A percentile compares a stretch with the other conserved stretches of the same genome.
These are phyloP conservation scores for Deilephila porcellus DNA, from an alignment of 2,888 invertebrate genomes.

Conservation along the genomic window DNA sequence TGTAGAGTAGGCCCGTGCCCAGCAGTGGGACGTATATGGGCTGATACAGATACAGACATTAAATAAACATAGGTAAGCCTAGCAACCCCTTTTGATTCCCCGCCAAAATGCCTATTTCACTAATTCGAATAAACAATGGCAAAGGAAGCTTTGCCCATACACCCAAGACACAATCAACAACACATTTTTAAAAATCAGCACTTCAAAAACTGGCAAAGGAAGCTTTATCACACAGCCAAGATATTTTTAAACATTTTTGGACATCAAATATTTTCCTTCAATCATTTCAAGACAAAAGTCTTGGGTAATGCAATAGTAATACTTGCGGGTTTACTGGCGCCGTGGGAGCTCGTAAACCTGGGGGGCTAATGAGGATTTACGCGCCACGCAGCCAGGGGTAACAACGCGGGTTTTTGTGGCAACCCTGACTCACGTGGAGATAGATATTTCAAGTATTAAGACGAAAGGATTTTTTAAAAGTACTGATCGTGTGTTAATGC, in stretches of 20 bases:
- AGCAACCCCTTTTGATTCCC: too few species aligned
- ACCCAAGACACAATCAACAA: too few species aligned
- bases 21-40: too few species aligned
- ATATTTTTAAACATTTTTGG: background rate
- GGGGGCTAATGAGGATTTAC: constrained; percentile 83
- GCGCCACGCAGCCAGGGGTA: constrained; percentile 32
- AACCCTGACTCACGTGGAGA: background rate
- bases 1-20: too few species aligned
- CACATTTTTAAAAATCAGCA: too few species aligned
- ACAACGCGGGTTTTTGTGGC: constrained; percentile 16
- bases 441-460: constrained; percentile 12
- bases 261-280: background rate
- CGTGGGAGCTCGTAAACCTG: constrained; percentile 76
- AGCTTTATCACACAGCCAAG: background rate
- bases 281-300: constrained; percentile 58
- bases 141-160: too few species aligned
- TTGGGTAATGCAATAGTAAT: constrained; percentile 76
- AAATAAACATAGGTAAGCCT: too few species aligned
- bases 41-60: too few species aligned
- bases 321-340: constrained; percentile 72
- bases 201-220: background rate
- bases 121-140: too few species aligned
- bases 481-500: too few species aligned
- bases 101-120: too few species aligned
- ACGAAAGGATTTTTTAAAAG: background rate